Conservation (phyloP, 2,888 invertebrate species). For the Dicyrtomina minuta region DNA sequence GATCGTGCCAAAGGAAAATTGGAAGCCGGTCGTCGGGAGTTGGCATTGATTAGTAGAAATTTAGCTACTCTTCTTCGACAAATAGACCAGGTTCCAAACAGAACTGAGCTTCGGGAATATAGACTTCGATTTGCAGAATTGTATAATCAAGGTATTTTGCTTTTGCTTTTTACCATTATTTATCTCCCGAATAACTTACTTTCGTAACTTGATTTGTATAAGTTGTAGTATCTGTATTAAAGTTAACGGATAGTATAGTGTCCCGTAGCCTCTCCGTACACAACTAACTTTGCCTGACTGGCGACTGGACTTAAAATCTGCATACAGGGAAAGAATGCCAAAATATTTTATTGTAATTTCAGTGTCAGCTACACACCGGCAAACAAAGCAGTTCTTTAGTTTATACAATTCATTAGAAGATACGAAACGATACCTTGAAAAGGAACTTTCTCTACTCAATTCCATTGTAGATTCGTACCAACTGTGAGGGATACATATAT, state of each 20-base stretch:
- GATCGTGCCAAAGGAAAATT: slow-evolving; percentile 67
- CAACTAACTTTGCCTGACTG: too few relatives aligned
- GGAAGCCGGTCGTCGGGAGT: slow-evolving; percentile 63
- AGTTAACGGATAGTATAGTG: too few relatives aligned
- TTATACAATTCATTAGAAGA: slow-evolving; percentile 93
- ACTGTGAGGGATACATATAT: slow-evolving; percentile 64
- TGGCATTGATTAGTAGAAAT: slow-evolving; percentile 77
- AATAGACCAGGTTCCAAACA: slow-evolving; percentile 88
- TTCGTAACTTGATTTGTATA: background rate
- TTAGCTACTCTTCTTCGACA: slow-evolving; percentile 79
- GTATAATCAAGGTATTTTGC: slow-evolving; percentile 77
- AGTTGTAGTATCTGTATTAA: too few relatives aligned
- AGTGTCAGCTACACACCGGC: slow-evolving; percentile 93
- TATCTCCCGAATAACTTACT: background rate
- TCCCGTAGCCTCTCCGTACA: too few relatives aligned
- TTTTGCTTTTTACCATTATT: background rate
- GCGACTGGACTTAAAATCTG: too few relatives aligned
- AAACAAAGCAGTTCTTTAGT: slow-evolving; percentile 96
- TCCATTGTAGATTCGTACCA: slow-evolving; percentile 86
- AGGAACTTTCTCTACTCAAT: slow-evolving; percentile 83
- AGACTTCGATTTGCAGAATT: slow-evolving; percentile 93
- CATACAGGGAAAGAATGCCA: too few relatives aligned
- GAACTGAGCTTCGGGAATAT: slow-evolving; percentile 91
- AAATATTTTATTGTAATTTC: slow-evolving; percentile 57
- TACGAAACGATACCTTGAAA: slow-evolving; percentile 87